A percentile compares a stretch with the other conserved stretches of the same genome.
These are phyloP conservation scores for Condylura cristata DNA, from an alignment of 2,113 vertebrate genomes.

Conservation along the genomic window DNA sequence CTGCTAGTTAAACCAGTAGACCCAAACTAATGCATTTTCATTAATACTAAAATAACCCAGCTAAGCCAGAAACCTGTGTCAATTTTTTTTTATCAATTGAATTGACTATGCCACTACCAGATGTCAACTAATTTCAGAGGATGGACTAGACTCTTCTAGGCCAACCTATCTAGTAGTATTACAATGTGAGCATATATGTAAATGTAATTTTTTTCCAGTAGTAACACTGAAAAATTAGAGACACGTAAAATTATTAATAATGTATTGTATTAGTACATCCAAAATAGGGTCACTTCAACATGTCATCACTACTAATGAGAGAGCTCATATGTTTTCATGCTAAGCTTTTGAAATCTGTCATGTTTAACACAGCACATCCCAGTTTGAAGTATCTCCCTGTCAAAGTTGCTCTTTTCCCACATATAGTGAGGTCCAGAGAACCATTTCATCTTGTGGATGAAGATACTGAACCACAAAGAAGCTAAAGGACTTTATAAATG, in stretches of 20 bases:
- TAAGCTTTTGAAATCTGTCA: background rate
- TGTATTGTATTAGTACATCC: background rate
- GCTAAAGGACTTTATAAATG: background rate
- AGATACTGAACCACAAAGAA: background rate
- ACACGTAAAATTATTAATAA: background rate
- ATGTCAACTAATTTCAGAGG: constrained; percentile 24
- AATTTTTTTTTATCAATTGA: background rate
- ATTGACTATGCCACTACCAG: background rate
- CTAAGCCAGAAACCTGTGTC: background rate
- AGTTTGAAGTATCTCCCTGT: background rate
- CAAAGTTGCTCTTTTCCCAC: background rate
- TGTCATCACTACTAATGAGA: background rate
- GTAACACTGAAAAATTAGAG: background rate
- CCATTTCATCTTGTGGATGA: background rate
- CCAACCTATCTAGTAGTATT: background rate
- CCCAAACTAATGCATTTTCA: background rate
- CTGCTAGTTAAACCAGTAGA: background rate
- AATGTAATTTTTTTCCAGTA: background rate
- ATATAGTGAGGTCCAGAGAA: background rate
- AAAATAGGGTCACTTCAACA: background rate
- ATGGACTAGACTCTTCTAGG: background rate
- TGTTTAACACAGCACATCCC: background rate
- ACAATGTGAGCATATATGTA: background rate
- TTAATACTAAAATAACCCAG: background rate
- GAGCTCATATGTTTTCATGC: background rate